Conservation (phyloP, 1,140 invertebrate species). For the Euborellia annulipes region DNA sequence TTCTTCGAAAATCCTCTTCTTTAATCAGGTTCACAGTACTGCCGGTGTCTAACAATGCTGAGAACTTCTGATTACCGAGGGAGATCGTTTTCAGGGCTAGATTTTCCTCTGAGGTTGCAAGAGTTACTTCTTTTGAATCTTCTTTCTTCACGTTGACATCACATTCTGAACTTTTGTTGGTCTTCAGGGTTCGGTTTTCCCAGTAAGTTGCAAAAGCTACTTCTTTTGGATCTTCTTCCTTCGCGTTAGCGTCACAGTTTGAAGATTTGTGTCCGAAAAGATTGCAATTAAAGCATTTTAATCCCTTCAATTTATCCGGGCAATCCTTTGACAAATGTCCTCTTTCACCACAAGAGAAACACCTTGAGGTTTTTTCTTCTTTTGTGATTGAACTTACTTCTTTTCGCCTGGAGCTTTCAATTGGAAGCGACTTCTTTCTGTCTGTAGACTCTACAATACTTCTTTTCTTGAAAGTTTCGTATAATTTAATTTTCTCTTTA, state of each 20-base stretch:
- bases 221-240: too few relatives aligned
- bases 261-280: constrained; percentile 5
- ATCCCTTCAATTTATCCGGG: background rate
- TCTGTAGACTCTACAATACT: background rate
- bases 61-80: background rate
- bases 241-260: too few relatives aligned
- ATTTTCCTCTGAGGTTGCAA: too few relatives aligned
- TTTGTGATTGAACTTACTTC: background rate
- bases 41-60: constrained; percentile 5
- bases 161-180: background rate
- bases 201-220: too few relatives aligned
- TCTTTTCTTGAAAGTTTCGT: background rate
- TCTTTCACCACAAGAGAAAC: constrained; percentile 9
- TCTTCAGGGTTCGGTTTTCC: background rate
- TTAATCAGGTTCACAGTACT: constrained; percentile 4
- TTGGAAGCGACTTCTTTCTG: background rate
- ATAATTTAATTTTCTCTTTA: constrained; percentile 11
- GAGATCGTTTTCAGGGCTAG: too few relatives aligned
- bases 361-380: too few relatives aligned
- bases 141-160: constrained; percentile 3
- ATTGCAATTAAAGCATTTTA: constrained; percentile 10
- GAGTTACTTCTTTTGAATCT: constrained; percentile 2
- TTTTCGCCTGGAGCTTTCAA: too few relatives aligned
- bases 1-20: constrained; percentile 1
- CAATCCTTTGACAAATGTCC: constrained; percentile 5